Conservation (phyloP, 2,797 vertebrate genomes). For the Tenualosa thibaudeaui region DNA sequence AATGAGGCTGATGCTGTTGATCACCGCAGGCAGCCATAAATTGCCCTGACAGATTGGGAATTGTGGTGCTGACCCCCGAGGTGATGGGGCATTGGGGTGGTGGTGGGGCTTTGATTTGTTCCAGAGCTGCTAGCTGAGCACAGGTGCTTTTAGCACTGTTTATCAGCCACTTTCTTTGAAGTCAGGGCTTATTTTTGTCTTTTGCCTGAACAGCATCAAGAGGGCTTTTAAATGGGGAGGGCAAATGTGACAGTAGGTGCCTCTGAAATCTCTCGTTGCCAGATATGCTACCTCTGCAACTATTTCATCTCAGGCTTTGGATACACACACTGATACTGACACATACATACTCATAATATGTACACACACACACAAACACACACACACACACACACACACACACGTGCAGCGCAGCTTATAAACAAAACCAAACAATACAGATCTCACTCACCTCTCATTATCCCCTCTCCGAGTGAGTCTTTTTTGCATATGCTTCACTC, state of each 20-base stretch:
- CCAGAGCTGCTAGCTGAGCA: neutral
- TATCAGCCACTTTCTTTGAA: neutral
- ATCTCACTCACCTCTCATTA: constrained; percentile 21
- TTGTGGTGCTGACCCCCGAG: constrained; percentile 41
- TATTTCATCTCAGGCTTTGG: constrained; percentile 28
- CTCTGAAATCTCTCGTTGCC: constrained; percentile 6
- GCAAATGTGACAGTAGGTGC: neutral
- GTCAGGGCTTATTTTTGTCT: neutral
- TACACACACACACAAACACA: neutral
- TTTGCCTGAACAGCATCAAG: neutral
- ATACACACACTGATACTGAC: neutral
- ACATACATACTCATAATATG: neutral
- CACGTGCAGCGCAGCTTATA: neutral
- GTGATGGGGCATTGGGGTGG: constrained; percentile 22
- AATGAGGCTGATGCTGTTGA: constrained; percentile 21
- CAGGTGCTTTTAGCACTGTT: neutral
- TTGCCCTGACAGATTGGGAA: constrained; percentile 41
- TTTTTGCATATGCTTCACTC: constrained; percentile 2
- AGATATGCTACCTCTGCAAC: constrained; percentile 1
- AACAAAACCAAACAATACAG: neutral
- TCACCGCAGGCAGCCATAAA: constrained; percentile 34
- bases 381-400: neutral
- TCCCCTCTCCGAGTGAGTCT: constrained; percentile 10
- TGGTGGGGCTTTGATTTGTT: neutral
- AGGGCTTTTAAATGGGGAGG: no score